phyloP scores from a whole-genome alignment of 2,113 vertebrate species.

The Mellivora capensis region DNA sequence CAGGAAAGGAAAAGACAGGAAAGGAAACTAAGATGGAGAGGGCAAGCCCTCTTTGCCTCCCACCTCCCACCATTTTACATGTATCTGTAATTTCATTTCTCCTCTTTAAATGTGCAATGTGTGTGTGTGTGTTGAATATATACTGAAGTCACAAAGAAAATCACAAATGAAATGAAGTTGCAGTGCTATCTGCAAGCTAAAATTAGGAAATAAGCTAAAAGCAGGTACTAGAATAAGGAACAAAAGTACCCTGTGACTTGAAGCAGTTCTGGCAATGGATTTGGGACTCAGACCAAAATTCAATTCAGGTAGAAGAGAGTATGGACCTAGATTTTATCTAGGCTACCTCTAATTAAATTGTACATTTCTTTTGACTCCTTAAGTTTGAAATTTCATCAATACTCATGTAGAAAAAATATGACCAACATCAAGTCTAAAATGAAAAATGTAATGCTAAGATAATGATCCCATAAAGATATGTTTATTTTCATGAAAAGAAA shows the following conservation, averaged over 20 bases:
- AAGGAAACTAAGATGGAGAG: background rate
- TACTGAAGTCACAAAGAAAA: background rate
- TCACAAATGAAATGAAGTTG: background rate
- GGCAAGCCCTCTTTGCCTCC: background rate
- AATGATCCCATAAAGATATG: background rate
- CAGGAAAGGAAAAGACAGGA: background rate
- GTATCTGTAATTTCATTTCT: background rate
- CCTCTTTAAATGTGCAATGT: background rate
- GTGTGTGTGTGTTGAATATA: background rate
- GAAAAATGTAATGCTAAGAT: background rate
- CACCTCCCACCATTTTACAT: background rate
- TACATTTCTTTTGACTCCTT: background rate
- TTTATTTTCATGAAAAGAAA: constrained; percentile 30
- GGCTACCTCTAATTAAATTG: background rate
- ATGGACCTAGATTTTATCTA: background rate
- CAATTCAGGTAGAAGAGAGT: background rate
- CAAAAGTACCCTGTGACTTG: background rate
- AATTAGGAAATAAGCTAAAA: background rate
- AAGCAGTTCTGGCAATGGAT: background rate
- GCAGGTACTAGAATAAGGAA: background rate
- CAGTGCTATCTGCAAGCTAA: background rate
- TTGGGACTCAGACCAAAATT: background rate
- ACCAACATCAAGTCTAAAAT: background rate
- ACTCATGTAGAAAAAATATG: background rate
- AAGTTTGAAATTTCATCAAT: background rate